Evolutionary conservation across 2,888 invertebrate genomes (phyloP).

Genomic region (Rosalia funebris): DNA sequence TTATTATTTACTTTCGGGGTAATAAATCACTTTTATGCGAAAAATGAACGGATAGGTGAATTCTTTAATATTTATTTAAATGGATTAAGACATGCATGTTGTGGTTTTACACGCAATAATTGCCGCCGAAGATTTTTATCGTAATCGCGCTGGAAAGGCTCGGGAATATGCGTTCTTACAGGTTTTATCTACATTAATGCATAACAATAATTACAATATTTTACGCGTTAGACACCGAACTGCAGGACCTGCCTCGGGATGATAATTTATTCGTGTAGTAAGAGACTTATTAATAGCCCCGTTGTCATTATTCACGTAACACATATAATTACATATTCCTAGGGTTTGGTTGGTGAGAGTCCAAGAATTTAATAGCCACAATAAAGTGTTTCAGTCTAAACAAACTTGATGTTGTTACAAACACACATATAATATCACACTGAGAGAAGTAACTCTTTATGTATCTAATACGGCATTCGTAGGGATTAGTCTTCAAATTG

Average conservation of each 20-base stretch:
- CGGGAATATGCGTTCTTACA: conserved; percentile 35
- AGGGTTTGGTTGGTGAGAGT: conserved; percentile 32
- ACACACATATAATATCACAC: too few relatives aligned
- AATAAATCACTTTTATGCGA: conserved; percentile 41
- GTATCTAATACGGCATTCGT: too few relatives aligned
- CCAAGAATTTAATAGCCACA: conserved; percentile 31
- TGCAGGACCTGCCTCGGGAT: conserved; percentile 28
- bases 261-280: conserved; percentile 36
- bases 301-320: conserved; percentile 39
- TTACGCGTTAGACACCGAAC: conserved; percentile 34
- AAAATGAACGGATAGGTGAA: conserved; percentile 32
- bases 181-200: conserved; percentile 37
- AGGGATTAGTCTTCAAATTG: too few relatives aligned
- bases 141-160: conserved; percentile 31
- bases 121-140: conserved; percentile 45
- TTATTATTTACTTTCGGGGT: conserved; percentile 37
- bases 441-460: too few relatives aligned
- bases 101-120: conserved; percentile 48
- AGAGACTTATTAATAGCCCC: conserved; percentile 36
- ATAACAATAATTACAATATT: conserved; percentile 37
- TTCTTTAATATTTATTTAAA: conserved; percentile 51
- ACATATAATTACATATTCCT: conserved; percentile 37
- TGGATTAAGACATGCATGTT: conserved; percentile 55
- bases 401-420: not conserved
- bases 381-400: conserved; percentile 31